Evolutionary conservation across 2,113 vertebrate genomes (phyloP).

Genomic region (Bolborhynchus lineola): DNA sequence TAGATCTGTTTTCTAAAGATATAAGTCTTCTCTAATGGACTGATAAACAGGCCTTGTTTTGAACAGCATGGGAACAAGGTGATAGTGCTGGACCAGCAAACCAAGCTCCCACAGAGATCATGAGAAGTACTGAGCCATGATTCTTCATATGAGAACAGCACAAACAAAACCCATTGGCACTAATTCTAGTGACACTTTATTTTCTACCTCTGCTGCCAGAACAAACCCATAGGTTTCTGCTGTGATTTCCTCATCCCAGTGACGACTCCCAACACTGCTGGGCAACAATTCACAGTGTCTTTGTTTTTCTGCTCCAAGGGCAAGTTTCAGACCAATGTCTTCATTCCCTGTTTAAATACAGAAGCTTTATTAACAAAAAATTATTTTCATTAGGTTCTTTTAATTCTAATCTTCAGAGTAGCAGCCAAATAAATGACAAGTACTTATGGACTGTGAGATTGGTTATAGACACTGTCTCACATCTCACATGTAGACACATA

Average conservation of each 20-base stretch:
- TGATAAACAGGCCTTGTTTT: background rate
- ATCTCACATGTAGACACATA: background rate
- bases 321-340: background rate
- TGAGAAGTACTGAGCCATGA: background rate
- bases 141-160: background rate
- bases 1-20: background rate
- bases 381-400: background rate
- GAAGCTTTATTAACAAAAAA: background rate
- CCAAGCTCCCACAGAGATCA: background rate
- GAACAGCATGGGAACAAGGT: background rate
- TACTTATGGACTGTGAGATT: background rate
- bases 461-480: background rate
- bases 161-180: background rate
- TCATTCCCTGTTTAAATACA: background rate
- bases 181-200: background rate
- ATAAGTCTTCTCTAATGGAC: background rate
- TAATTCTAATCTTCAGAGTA: background rate
- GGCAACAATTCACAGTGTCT: background rate
- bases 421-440: background rate
- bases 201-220: background rate
- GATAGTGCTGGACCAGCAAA: background rate
- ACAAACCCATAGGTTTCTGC: background rate
- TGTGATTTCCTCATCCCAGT: background rate
- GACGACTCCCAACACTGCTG: background rate
- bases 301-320: background rate